These are phyloP conservation scores for Diaperis boleti DNA, from an alignment of 2,888 invertebrate genomes.

Conservation along the genomic window DNA sequence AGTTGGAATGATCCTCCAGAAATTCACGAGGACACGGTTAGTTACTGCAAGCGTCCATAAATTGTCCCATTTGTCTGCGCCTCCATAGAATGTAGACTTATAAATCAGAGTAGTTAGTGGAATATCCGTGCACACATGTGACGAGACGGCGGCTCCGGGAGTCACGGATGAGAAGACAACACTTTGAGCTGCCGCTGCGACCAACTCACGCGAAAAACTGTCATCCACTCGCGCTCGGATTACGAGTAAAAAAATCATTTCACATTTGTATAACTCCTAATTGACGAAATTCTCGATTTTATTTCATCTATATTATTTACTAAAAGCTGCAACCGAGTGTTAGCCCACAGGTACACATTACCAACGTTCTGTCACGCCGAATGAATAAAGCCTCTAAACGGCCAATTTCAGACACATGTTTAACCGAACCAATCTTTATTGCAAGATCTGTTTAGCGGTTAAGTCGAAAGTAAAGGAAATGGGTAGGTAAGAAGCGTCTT, in stretches of 20 bases:
- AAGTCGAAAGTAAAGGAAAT: constrained; percentile 9
- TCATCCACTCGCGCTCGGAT: no score
- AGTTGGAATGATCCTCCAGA: not conserved
- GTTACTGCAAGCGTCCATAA: constrained; percentile 36
- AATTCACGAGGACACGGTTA: constrained; percentile 10
- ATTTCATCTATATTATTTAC: no score
- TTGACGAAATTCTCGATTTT: no score
- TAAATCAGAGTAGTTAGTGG: constrained; percentile 43
- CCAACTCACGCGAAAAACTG: constrained; percentile 54
- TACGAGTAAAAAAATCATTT: no score
- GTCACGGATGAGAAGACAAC: constrained; percentile 52
- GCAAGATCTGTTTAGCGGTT: constrained; percentile 12
- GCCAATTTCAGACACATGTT: constrained; percentile 7
- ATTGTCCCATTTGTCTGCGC: constrained; percentile 43
- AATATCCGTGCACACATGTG: constrained; percentile 44
- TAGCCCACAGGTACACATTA: no score
- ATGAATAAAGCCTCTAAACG: not conserved
- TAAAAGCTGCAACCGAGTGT: no score
- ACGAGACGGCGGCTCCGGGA: constrained; percentile 44
- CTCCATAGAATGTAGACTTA: constrained; percentile 42
- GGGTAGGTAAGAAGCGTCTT: constrained; percentile 19
- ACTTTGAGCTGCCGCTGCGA: constrained; percentile 53
- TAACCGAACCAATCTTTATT: not conserved
- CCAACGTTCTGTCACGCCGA: not conserved
- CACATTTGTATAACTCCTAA: no score